Conservation (phyloP, 1,140 invertebrate species). For the Cydia pomonella region DNA sequence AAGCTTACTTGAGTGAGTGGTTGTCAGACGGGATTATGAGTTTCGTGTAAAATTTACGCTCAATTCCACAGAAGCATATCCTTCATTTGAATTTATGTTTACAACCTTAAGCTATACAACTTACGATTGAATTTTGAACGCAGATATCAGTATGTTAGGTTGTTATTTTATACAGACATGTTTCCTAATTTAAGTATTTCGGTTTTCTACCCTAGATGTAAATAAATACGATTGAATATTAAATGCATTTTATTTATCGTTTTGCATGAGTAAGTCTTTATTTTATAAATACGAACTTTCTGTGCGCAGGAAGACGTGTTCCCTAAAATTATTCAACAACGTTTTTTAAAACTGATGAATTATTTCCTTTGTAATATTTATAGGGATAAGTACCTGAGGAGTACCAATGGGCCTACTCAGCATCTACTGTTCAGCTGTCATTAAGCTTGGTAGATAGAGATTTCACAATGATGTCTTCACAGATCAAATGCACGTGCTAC, state of each 20-base stretch:
- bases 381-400: not conserved
- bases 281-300: not conserved
- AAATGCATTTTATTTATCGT: not conserved
- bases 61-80: not conserved
- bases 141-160: not conserved
- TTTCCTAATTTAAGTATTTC: not conserved
- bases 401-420: no score
- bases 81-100: not conserved
- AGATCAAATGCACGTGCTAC: no score
- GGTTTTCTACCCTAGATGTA: not conserved
- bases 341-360: not conserved
- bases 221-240: not conserved
- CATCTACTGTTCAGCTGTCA: no score
- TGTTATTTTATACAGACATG: not conserved
- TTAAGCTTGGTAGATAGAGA: no score
- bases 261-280: not conserved
- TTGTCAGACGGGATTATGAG: slow-evolving; percentile 8
- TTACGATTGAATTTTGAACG: not conserved
- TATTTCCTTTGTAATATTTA: not conserved
- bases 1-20: slow-evolving; percentile 12
- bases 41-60: not conserved
- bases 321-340: not conserved
- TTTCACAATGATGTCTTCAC: no score
- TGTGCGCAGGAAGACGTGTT: not conserved
- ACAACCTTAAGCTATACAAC: not conserved